Percentiles rank a stretch among this genome's conserved stretches.
These are phyloP conservation scores for Lethenteron reissneri DNA, from an alignment of 2,113 vertebrate genomes.

Conservation along the genomic window DNA sequence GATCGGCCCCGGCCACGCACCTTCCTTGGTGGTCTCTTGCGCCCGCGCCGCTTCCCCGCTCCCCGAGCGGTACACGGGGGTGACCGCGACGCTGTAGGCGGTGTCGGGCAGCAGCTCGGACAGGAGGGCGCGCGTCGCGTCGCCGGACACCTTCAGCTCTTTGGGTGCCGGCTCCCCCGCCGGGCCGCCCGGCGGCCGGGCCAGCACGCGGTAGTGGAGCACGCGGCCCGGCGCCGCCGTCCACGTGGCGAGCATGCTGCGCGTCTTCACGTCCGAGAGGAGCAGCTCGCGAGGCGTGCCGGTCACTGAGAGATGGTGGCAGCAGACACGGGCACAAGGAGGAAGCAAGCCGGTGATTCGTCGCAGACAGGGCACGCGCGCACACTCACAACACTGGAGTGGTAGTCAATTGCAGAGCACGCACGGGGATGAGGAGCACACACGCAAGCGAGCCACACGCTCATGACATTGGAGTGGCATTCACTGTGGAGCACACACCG, in stretches of 20 bases:
- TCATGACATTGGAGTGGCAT: too few species aligned
- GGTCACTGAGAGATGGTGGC: conserved; percentile 24
- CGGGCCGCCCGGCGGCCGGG: conserved; percentile 33
- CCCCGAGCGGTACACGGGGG: conserved; percentile 57
- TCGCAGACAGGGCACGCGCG: too few species aligned
- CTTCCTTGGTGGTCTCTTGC: conserved; percentile 71
- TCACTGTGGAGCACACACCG: too few species aligned
- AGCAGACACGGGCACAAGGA: too few species aligned
- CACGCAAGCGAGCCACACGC: too few species aligned
- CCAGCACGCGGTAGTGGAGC: conserved; percentile 49
- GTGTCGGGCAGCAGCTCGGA: conserved; percentile 46
- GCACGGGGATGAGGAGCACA: too few species aligned
- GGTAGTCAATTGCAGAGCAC: too few species aligned
- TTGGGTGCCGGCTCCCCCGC: conserved; percentile 32
- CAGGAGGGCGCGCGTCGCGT: conserved; percentile 34
- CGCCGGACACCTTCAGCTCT: conserved; percentile 46
- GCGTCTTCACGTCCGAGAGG: conserved; percentile 55
- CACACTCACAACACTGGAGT: too few species aligned
- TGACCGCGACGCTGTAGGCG: conserved; percentile 57
- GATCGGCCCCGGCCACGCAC: conserved; percentile 24
- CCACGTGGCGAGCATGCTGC: conserved; percentile 68
- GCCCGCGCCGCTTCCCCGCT: conserved; percentile 54
- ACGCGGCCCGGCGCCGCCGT: conserved; percentile 59
- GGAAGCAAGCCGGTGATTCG: too few species aligned
- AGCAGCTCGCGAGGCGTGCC: conserved; percentile 58